A percentile compares a stretch with the other conserved stretches of the same genome.
Conservation (phyloP, 2,888 invertebrate genomes). For the Julus scandinavius region DNA sequence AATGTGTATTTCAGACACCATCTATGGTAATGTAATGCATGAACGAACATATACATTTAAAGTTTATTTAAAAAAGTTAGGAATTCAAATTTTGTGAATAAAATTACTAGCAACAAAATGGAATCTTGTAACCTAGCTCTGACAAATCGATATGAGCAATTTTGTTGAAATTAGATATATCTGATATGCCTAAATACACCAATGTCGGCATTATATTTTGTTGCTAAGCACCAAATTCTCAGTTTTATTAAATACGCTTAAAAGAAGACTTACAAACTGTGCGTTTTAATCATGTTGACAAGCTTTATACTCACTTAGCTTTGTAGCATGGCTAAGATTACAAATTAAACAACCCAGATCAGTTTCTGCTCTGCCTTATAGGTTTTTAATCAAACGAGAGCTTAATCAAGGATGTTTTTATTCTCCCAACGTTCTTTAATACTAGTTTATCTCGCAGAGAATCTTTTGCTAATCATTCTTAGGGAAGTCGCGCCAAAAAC, state of each 20-base stretch:
- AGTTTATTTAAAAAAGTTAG: too few species aligned
- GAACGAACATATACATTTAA: too few species aligned
- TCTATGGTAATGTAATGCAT: too few species aligned
- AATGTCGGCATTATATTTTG: neutral
- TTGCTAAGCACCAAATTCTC: neutral
- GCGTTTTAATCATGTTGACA: neutral
- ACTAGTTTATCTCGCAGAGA: neutral
- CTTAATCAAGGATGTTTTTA: neutral
- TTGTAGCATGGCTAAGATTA: neutral
- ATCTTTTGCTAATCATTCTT: neutral
- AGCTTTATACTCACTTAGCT: neutral
- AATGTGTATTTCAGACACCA: too few species aligned
- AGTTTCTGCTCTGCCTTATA: neutral
- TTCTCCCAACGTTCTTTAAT: neutral
- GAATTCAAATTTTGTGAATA: neutral
- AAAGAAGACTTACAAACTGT: neutral
- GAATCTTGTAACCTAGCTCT: neutral
- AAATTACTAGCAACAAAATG: neutral
- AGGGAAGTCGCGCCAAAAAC: neutral
- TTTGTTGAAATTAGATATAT: neutral
- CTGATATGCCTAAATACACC: neutral
- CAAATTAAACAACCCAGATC: neutral
- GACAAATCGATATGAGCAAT: neutral
- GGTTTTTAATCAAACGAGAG: neutral
- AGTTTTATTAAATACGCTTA: neutral